These are phyloP conservation scores for Caenorhabditis japonica DNA, from an alignment of 2,888 invertebrate genomes.

Conservation along the genomic window DNA sequence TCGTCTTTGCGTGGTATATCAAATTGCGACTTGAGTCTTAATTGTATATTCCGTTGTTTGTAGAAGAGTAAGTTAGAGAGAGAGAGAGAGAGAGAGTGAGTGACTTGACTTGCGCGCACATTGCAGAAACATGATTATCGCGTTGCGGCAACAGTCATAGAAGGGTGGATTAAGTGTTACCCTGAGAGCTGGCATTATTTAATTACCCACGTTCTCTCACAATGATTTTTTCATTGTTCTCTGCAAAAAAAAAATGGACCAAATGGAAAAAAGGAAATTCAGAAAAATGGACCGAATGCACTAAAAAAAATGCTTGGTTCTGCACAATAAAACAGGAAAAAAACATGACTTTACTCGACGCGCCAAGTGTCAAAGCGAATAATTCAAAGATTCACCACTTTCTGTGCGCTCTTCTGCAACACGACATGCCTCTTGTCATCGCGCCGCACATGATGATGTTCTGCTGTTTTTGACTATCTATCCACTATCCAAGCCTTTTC, in stretches of 20 bases:
- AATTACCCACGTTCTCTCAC: too few species aligned
- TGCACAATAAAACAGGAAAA: slow-evolving; percentile 50
- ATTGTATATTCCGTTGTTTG: slow-evolving; percentile 55
- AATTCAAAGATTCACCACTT: slow-evolving; percentile 52
- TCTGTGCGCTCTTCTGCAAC: slow-evolving; percentile 35
- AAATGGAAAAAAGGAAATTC: too few species aligned
- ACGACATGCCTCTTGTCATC: too few species aligned
- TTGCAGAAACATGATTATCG: slow-evolving; percentile 41
- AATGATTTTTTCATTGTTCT: too few species aligned
- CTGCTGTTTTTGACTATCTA: slow-evolving; percentile 42
- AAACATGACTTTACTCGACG: slow-evolving; percentile 42
- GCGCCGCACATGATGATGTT: slow-evolving; percentile 40
- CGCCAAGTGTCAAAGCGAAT: slow-evolving; percentile 56
- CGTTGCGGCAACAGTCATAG: slow-evolving; percentile 20
- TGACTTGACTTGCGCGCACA: too few species aligned
- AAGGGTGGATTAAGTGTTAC: slow-evolving; percentile 38
- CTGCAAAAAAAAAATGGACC: neutral
- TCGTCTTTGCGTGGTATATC: slow-evolving; percentile 51
- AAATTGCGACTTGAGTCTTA: slow-evolving; percentile 52
- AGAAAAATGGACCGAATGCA: too few species aligned
- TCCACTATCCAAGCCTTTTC: slow-evolving; percentile 24
- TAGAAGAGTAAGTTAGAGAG: slow-evolving; percentile 33
- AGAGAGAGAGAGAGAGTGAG: slow-evolving; percentile 9
- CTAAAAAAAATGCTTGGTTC: slow-evolving; percentile 34
- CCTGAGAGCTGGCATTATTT: too few species aligned